phyloP scores from a whole-genome alignment of 1,140 invertebrate species.

The Cataglyphis hispanica region DNA sequence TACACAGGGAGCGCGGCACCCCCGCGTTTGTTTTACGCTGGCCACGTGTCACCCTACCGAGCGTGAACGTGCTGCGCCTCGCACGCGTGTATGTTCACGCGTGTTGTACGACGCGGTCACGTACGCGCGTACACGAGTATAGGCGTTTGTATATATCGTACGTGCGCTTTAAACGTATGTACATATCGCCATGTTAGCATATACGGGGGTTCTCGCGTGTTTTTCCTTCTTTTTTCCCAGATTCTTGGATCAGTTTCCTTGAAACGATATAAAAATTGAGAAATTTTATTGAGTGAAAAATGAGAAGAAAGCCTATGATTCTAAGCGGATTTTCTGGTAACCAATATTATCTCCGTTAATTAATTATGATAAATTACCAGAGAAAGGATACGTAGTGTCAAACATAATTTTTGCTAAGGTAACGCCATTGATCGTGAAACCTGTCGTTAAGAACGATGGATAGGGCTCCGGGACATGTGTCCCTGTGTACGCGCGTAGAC shows the following conservation, averaged over 20 bases:
- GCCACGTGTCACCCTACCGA: slow-evolving; percentile 59
- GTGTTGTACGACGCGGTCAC: slow-evolving; percentile 29
- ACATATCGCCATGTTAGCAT: neutral
- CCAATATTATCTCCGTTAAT: neutral
- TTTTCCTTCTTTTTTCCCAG: neutral
- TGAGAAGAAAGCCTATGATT: neutral
- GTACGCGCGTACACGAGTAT: neutral
- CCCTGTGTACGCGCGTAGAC: neutral
- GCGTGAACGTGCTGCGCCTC: neutral
- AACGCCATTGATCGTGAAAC: slow-evolving; percentile 2
- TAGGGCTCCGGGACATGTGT: slow-evolving; percentile 1
- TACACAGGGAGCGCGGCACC: slow-evolving; percentile 28
- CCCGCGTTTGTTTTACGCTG: slow-evolving; percentile 56
- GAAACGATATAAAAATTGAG: neutral
- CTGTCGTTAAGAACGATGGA: neutral
- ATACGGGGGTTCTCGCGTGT: neutral
- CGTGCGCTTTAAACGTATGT: neutral
- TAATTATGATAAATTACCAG: neutral
- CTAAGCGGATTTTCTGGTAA: neutral
- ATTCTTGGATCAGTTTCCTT: neutral
- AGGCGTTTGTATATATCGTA: neutral
- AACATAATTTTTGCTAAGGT: neutral
- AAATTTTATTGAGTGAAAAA: neutral
- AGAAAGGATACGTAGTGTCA: neutral
- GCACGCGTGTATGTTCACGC: slow-evolving; percentile 20